Conservation (phyloP, 1,140 invertebrate species). For the Caerostris extrusa region DNA sequence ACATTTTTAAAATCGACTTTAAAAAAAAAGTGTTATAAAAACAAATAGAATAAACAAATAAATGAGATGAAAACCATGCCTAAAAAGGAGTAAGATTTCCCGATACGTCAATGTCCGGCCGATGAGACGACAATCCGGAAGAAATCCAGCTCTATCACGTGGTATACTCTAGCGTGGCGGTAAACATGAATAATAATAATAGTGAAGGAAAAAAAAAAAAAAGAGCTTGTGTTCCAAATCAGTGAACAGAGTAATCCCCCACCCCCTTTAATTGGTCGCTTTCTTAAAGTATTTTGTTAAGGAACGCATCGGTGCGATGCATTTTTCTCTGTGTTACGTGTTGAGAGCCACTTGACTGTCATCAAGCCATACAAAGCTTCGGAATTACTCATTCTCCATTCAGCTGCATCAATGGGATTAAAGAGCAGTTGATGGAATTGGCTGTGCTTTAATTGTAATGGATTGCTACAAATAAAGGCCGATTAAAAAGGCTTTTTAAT, state of each 20-base stretch:
- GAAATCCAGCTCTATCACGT: neutral
- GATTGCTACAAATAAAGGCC: too few species aligned
- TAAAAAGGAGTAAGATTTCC: too few species aligned
- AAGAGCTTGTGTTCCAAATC: constrained; percentile 10
- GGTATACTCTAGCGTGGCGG: constrained; percentile 8
- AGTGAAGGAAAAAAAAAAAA: neutral
- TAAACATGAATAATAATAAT: neutral
- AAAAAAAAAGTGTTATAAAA: too few species aligned
- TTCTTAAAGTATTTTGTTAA: constrained; percentile 49
- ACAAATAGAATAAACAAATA: too few species aligned
- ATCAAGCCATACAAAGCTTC: neutral
- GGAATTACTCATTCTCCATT: too few species aligned
- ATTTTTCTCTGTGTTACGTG: neutral
- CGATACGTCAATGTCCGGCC: neutral
- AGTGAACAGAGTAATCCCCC: constrained; percentile 9
- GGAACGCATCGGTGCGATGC: neutral
- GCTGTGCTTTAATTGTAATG: too few species aligned
- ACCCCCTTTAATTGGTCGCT: neutral
- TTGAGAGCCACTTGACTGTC: neutral
- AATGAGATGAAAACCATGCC: too few species aligned
- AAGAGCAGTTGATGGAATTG: too few species aligned
- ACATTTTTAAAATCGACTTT: too few species aligned
- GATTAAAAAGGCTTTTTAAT: too few species aligned
- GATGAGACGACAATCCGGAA: neutral
- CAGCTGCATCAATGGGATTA: too few species aligned